phyloP scores from a whole-genome alignment of 2,113 vertebrate genomes.

The Paradoxurus hermaphroditus region DNA sequence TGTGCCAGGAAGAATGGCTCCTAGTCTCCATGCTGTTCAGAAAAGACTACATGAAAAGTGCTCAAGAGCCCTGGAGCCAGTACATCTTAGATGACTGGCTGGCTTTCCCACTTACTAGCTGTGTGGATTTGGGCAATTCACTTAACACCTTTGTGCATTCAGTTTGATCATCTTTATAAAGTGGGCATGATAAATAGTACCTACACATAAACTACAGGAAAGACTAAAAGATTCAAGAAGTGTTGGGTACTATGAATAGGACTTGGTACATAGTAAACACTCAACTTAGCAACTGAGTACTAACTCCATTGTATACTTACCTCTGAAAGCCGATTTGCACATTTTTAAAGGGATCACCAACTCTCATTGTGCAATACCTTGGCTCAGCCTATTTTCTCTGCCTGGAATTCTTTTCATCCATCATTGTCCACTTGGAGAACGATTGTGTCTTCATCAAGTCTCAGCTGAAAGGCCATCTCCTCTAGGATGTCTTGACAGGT shows the following conservation, averaged over 20 bases:
- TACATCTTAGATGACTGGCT: background rate
- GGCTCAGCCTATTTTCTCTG: background rate
- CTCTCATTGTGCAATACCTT: background rate
- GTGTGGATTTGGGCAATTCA: background rate
- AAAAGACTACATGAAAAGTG: background rate
- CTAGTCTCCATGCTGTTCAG: background rate
- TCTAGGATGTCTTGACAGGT: background rate
- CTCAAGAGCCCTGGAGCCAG: background rate
- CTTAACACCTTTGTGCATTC: background rate
- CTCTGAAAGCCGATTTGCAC: background rate
- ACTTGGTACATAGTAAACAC: background rate
- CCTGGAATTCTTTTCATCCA: background rate
- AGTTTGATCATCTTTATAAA: background rate
- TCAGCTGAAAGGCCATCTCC: background rate
- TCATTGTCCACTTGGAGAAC: background rate
- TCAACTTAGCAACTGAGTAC: slow-evolving; percentile 35
- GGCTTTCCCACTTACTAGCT: background rate
- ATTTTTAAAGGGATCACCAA: background rate
- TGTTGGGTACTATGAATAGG: background rate
- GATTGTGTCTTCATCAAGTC: background rate
- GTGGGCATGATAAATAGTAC: background rate
- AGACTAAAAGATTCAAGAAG: background rate
- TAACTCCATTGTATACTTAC: background rate
- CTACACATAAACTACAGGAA: background rate
- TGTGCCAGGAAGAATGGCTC: background rate